Percentiles rank a stretch among this genome's conserved stretches.
phyloP scores from a whole-genome alignment of 2,113 vertebrate genomes.

The Aspidoscelis tigris region DNA sequence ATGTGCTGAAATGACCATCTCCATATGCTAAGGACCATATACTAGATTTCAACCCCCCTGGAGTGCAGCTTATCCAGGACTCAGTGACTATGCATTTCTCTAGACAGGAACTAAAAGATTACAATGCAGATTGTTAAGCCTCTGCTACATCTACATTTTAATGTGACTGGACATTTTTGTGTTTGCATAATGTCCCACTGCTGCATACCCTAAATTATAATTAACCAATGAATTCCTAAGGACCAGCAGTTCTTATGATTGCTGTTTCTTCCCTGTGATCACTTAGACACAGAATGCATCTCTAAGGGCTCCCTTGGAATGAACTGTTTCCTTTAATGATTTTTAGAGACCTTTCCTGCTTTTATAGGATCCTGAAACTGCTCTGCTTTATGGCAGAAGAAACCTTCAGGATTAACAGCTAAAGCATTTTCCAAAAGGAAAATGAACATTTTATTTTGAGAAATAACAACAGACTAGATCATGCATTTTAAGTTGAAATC shows the following conservation, averaged over 20 bases:
- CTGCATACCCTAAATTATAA: background rate
- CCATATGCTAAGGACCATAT: background rate
- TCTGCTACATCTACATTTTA: background rate
- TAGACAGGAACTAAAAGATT: background rate
- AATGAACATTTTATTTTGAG: background rate
- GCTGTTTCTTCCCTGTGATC: background rate
- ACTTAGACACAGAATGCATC: background rate
- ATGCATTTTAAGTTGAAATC: background rate
- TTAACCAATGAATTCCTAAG: background rate
- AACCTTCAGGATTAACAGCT: background rate
- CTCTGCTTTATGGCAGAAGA: background rate
- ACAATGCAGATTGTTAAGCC: background rate
- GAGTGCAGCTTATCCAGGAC: background rate
- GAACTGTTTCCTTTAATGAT: background rate
- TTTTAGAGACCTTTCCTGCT: background rate
- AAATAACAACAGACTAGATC: background rate
- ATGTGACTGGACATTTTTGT: background rate
- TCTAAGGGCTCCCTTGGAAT: background rate
- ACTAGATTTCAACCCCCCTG: background rate
- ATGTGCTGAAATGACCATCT: background rate
- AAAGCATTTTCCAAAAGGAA: background rate
- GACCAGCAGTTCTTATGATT: background rate
- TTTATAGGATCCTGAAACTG: background rate
- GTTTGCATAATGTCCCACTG: background rate
- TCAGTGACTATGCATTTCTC: background rate